Percentiles rank a stretch among this genome's conserved stretches.
Evolutionary conservation across 2,888 invertebrate genomes (phyloP).

Genomic region (Pherbina coryleti): DNA sequence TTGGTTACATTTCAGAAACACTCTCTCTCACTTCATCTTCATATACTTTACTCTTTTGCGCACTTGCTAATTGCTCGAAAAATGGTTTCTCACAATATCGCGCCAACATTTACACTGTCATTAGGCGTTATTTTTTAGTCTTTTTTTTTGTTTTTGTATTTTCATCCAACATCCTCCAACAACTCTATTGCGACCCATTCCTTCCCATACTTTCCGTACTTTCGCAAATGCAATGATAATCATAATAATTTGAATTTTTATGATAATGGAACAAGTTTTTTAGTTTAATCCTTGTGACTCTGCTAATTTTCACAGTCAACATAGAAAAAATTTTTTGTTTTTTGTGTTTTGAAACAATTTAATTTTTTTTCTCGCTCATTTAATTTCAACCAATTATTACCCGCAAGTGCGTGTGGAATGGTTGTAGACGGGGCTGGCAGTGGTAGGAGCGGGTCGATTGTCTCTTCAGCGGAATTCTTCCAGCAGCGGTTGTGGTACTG

Average conservation of each 20-base stretch:
- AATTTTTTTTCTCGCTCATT: constrained; percentile 3
- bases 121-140: too few relatives aligned
- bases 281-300: constrained; percentile 28
- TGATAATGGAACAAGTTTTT: constrained; percentile 28
- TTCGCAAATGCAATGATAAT: not conserved
- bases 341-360: not conserved
- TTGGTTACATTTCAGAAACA: too few relatives aligned
- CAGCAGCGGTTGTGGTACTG: not conserved
- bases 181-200: too few relatives aligned
- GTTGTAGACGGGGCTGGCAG: not conserved
- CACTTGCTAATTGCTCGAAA: not conserved
- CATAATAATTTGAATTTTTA: constrained; percentile 35
- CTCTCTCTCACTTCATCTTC: too few relatives aligned
- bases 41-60: not conserved
- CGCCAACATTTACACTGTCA: constrained; percentile 22
- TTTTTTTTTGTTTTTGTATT: too few relatives aligned
- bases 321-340: not conserved
- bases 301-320: constrained; percentile 18
- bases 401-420: not conserved
- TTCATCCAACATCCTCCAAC: too few relatives aligned
- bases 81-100: not conserved
- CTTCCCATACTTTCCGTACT: not conserved
- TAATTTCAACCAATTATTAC: constrained; percentile 13
- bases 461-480: not conserved
- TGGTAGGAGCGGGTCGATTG: not conserved